Base-by-base conservation (phyloP, 2,888 invertebrate species). In the Electrophaes corylata region DNA sequence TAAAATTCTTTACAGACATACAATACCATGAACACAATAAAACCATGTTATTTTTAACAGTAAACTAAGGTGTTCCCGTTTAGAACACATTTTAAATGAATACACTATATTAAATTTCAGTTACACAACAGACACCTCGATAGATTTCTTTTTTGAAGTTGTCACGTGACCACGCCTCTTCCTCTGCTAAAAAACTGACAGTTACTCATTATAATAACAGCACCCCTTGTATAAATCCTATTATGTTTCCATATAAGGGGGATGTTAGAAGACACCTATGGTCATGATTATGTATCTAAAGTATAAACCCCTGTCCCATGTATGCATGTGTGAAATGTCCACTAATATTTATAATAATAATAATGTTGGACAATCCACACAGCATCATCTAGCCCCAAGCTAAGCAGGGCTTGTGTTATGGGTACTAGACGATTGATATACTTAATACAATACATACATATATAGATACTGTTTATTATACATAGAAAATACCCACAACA, bases 161-260 rank as follows among this genome's bases (percentile, higher is more conserved):
- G 83, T 83, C 78, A 75, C 78, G 76, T 74, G 72, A 79, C 87
- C 89, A 86, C 91, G 88, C 91, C 91, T 84, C 86, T 90, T 91
- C 91, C 88, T 82, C 74, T 62, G 51, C 64, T 66, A 72, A 72
- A 74, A 77, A 76, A 67, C 73, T 80, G 86, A 84, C 90, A 86
- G 86, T 86, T 86, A 82, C 45, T 53, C 70, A 64, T 72, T 59
- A 54, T 64, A 67, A 80, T 78, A 79, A 69, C 69, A 72, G 72
- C 78, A 75, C 78, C 78, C 78, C 71, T 74, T 59, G 64, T 62
- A 57, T 61, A 59, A 56, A 76, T 75, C 37, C 49, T 50, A 50
- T 50, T 54, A 44, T 51, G 39, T 26, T 33, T 8, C 31, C 40
- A 20, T 37, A 49, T 35, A 40, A 50, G 40, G 45, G 53, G 39